These are phyloP conservation scores for Volucella inflata DNA, from an alignment of 2,888 invertebrate species.

Conservation along the genomic window DNA sequence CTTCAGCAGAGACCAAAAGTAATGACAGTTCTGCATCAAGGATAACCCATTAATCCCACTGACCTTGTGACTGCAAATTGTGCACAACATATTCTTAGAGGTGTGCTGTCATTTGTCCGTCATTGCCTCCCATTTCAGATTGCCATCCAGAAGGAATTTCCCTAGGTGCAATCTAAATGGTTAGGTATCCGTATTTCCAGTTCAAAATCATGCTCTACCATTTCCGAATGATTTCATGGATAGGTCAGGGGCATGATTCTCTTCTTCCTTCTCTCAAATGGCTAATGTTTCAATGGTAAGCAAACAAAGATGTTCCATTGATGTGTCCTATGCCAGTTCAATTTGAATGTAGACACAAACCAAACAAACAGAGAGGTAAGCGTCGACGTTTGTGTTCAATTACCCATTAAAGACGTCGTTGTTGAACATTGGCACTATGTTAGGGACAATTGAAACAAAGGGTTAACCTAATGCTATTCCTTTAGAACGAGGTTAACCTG, in stretches of 20 bases:
- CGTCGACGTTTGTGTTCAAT: slow-evolving; percentile 61
- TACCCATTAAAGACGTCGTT: slow-evolving; percentile 64
- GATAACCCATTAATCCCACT: slow-evolving; percentile 68
- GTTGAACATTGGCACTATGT: slow-evolving; percentile 42
- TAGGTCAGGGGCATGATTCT: slow-evolving; percentile 43
- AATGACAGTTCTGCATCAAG: slow-evolving; percentile 56
- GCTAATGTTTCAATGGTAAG: slow-evolving; percentile 33
- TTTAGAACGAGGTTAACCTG: slow-evolving; percentile 45
- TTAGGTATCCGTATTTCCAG: slow-evolving; percentile 20
- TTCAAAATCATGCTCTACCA: slow-evolving; percentile 7
- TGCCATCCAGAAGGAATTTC: slow-evolving; percentile 52
- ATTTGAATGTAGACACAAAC: slow-evolving; percentile 24
- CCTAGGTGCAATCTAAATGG: slow-evolving; percentile 30
- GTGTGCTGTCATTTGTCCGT: slow-evolving; percentile 40
- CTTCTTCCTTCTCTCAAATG: neutral
- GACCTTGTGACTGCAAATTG: slow-evolving; percentile 66
- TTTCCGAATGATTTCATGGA: slow-evolving; percentile 41
- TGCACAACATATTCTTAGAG: slow-evolving; percentile 47
- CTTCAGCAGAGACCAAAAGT: slow-evolving; percentile 47
- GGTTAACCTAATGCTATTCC: slow-evolving; percentile 56
- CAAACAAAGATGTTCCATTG: slow-evolving; percentile 63
- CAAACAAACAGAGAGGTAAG: slow-evolving; percentile 30
- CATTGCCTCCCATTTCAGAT: slow-evolving; percentile 10
- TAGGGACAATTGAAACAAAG: slow-evolving; percentile 52
- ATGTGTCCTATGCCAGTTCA: slow-evolving; percentile 44